Evolutionary conservation across 2,113 vertebrate genomes (phyloP), one percentile per base, ranked within the genome.

Genomic region (Nothoprocta perdicaria): DNA sequence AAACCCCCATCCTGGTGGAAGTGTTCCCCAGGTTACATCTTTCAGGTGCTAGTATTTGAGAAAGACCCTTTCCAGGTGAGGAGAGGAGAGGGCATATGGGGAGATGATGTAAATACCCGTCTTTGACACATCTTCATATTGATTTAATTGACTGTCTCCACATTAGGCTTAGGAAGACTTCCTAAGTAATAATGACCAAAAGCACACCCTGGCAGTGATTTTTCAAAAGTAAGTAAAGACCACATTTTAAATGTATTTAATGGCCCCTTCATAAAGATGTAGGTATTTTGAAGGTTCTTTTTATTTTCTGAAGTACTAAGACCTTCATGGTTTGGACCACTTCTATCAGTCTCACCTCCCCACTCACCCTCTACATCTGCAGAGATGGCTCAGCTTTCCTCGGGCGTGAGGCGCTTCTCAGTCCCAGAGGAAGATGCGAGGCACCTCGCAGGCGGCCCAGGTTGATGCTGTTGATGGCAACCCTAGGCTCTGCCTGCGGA

Each of bases 311-410:
- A 38, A 80, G n/a, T 40, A 13, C 5, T 26, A 29, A 9, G 57
- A 60, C 13, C 17, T 48, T 43, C 16, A 10, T 5, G 27, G 69
- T 4, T 18, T 4, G 48, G 21, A 35, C 17, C 57, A 38, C 9
- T 8, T 85, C 40, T 52, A n/a, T 24, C 52, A 24, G 14, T 10
- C 21, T 81, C 2, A 0, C 10, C 9, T 23, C 21, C 6, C 12
- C 0, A 0, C 15, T 33, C 0, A 0, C 15, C 0, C 23, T 8
- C 45, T 45, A 22, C 15, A 65, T 12, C 48, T 48, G 22, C 26
- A 52, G 26, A 55, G 53, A 7, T 13, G 5, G 22, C 26, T 29
- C 10, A 19, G 29, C 21, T 57, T 68, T 67, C 33, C 55, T 61
- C 24, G 53, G 26, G 17, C 43, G 33, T 67, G 66, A n/a, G 21